Evolutionary conservation across 2,113 vertebrate genomes (phyloP).

Genomic region (Microcebus jonahi): DNA sequence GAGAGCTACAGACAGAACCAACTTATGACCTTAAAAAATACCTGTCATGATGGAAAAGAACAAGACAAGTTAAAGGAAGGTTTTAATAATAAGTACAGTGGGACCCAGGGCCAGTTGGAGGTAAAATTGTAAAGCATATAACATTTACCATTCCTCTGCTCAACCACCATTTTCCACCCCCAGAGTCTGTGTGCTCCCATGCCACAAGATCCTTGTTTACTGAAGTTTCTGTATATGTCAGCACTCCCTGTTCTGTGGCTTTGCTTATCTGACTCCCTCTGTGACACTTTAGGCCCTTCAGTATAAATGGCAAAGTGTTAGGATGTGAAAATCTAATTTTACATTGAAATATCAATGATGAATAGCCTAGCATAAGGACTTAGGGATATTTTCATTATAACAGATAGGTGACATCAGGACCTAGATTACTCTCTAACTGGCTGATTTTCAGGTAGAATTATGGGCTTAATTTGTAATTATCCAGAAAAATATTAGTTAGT

Average conservation of each 20-base stretch:
- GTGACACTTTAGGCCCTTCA: neutral
- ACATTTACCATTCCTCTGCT: neutral
- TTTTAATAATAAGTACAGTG: neutral
- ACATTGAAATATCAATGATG: neutral
- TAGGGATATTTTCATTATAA: constrained; percentile 24
- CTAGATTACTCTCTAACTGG: neutral
- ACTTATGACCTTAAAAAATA: neutral
- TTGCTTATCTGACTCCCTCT: neutral
- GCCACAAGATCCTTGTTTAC: neutral
- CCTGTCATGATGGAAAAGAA: neutral
- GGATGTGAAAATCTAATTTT: neutral
- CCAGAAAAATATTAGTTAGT: neutral
- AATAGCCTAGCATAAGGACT: neutral
- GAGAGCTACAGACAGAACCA: neutral
- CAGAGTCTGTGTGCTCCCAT: neutral
- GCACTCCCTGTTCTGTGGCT: neutral
- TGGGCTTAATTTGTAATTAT: neutral
- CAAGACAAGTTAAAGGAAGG: neutral
- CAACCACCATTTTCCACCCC: neutral
- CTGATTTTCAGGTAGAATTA: neutral
- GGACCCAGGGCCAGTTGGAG: neutral
- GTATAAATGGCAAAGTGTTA: neutral
- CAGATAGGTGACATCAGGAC: neutral
- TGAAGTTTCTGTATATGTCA: neutral
- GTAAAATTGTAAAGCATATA: neutral